These are phyloP conservation scores for Perizoma affinitatum DNA, from an alignment of 2,888 invertebrate genomes.

Conservation along the genomic window DNA sequence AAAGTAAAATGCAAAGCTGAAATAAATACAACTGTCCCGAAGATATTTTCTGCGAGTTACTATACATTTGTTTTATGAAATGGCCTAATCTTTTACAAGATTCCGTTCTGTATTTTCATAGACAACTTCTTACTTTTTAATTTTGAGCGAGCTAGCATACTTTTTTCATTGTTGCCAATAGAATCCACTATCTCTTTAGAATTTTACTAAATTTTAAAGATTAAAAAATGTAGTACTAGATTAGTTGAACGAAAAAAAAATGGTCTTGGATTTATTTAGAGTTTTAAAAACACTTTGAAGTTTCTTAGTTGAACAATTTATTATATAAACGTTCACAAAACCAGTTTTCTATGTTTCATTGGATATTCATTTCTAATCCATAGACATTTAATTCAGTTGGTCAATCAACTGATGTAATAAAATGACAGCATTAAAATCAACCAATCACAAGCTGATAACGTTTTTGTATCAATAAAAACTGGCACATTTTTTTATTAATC, in stretches of 20 bases:
- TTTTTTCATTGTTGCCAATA: constrained; percentile 62
- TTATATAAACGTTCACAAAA: too few species aligned
- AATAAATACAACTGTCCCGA: constrained; percentile 84
- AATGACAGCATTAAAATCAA: constrained; percentile 8
- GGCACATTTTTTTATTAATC: too few species aligned
- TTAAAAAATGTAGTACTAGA: too few species aligned
- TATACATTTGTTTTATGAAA: constrained; percentile 85
- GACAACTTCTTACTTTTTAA: constrained; percentile 77
- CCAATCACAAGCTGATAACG: constrained; percentile 3
- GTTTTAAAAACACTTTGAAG: too few species aligned
- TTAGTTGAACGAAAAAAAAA: too few species aligned
- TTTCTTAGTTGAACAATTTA: too few species aligned
- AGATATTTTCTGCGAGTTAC: constrained; percentile 84
- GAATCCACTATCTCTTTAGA: constrained; percentile 44
- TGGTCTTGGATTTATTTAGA: too few species aligned
- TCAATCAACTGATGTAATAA: constrained; percentile 9
- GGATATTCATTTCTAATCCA: constrained; percentile 2
- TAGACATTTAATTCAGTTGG: constrained; percentile 5
- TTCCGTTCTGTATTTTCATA: constrained; percentile 84
- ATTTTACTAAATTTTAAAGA: too few species aligned
- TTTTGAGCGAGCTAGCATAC: constrained; percentile 59
- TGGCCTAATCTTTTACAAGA: constrained; percentile 85
- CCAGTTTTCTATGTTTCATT: neutral
- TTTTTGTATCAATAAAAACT: too few species aligned
- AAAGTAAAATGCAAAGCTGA: constrained; percentile 83